Evolutionary conservation across 2,113 vertebrate genomes (phyloP).

Genomic region (Pituophis catenifer): DNA sequence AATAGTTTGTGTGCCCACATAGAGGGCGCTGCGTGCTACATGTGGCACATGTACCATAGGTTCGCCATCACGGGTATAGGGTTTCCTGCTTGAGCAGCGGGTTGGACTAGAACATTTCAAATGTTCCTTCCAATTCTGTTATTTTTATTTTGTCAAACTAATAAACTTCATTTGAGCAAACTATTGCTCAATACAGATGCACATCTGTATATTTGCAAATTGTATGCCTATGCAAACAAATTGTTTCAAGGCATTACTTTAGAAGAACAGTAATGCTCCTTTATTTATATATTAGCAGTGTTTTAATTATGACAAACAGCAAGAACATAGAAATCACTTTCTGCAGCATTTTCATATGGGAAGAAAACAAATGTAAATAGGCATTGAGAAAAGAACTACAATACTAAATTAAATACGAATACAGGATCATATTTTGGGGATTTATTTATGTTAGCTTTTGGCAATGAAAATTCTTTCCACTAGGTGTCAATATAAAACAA

Average conservation of each 20-base stretch:
- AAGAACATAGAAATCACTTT: background rate
- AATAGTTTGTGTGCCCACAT: too few relatives aligned
- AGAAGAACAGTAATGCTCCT: background rate
- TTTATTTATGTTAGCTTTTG: background rate
- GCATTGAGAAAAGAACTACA: background rate
- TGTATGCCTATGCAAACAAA: background rate
- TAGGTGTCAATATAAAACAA: slow-evolving; percentile 60
- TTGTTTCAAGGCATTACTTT: background rate
- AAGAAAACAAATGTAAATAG: background rate
- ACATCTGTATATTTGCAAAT: background rate
- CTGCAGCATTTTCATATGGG: background rate
- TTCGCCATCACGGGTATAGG: too few relatives aligned
- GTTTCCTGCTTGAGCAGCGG: background rate
- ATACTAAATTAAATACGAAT: background rate
- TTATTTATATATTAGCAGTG: background rate
- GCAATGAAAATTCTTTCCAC: slow-evolving; percentile 41
- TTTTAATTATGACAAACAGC: background rate
- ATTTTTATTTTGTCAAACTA: background rate
- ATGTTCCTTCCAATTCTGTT: background rate
- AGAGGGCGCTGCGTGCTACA: too few relatives aligned
- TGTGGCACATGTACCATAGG: too few relatives aligned
- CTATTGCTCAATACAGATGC: background rate
- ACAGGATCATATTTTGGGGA: background rate
- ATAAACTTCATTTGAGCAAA: background rate
- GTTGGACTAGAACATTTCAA: too few relatives aligned